Evolutionary conservation across 2,113 vertebrate genomes (phyloP).

Genomic region (Ceyx margarethae): DNA sequence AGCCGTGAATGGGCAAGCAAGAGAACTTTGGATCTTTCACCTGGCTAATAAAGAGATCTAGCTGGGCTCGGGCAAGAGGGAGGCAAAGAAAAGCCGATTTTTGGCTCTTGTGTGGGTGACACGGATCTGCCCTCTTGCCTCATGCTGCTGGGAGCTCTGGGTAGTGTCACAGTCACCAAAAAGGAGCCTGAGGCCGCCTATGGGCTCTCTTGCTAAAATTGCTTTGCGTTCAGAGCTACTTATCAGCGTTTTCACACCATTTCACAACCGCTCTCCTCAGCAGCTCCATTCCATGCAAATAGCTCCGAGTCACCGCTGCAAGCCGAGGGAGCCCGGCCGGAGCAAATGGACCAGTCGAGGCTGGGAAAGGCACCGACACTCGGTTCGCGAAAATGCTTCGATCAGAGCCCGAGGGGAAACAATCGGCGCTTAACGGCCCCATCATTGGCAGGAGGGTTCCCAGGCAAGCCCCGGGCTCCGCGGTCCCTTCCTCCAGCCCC

Average conservation of each 20-base stretch:
- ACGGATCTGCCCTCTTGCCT: neutral
- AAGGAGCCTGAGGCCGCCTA: slow-evolving; percentile 38
- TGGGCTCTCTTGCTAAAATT: slow-evolving; percentile 68
- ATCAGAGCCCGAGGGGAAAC: neutral
- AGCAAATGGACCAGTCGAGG: neutral
- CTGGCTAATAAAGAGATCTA: neutral
- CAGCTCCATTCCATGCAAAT: slow-evolving; percentile 60
- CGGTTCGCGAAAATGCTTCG: neutral
- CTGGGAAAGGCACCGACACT: slow-evolving; percentile 29
- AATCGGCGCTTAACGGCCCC: neutral
- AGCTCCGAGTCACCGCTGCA: slow-evolving; percentile 29
- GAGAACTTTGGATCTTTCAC: neutral
- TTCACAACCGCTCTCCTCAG: slow-evolving; percentile 36
- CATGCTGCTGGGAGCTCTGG: slow-evolving; percentile 8
- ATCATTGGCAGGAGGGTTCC: no score
- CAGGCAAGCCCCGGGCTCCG: no score
- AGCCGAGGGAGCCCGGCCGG: neutral
- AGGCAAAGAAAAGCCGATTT: neutral
- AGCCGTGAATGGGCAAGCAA: neutral
- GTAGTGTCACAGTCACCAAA: slow-evolving; percentile 24
- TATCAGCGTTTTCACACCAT: slow-evolving; percentile 68
- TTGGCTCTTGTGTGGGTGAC: neutral
- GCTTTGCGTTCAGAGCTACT: slow-evolving; percentile 72
- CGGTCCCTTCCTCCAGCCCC: no score
- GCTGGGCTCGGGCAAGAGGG: neutral